phyloP scores from a whole-genome alignment of 92 coral and sea anemone genomes.

The Epizoanthus fatuus region DNA sequence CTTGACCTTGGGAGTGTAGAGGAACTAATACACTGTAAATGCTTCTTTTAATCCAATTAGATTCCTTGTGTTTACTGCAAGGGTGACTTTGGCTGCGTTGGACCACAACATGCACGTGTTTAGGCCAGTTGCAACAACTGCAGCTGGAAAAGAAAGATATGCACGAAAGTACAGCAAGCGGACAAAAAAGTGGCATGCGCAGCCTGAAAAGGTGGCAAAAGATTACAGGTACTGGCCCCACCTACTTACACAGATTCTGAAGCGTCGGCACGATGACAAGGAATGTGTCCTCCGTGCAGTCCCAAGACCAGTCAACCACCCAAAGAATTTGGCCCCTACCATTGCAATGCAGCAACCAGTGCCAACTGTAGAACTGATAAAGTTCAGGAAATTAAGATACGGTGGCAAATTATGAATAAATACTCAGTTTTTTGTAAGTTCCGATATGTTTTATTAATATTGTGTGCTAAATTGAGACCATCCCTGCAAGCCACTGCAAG shows the following conservation, averaged over 20 bases:
- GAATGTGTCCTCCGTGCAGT: not conserved
- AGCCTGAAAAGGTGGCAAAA: constrained; percentile 24
- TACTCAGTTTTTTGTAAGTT: too few species aligned
- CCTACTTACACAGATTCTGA: constrained; percentile 18
- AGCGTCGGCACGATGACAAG: constrained; percentile 17
- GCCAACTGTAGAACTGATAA: constrained; percentile 35
- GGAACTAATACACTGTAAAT: too few species aligned
- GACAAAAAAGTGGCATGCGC: constrained; percentile 39
- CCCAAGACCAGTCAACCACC: constrained; percentile 7
- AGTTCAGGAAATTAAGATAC: constrained; percentile 11
- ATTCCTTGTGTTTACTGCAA: not conserved
- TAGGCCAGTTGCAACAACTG: constrained; percentile 11
- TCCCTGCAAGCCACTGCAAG: too few species aligned
- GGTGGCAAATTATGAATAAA: too few species aligned
- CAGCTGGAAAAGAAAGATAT: constrained; percentile 12
- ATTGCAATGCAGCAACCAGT: constrained; percentile 45
- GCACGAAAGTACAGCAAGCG: constrained; percentile 29
- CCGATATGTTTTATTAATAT: too few species aligned
- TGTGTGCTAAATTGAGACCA: too few species aligned
- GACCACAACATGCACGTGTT: constrained; percentile 45
- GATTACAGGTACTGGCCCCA: constrained; percentile 33
- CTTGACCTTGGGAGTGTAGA: too few species aligned
- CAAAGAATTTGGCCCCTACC: constrained; percentile 46
- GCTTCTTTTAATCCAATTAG: too few species aligned
- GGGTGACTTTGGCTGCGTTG: constrained; percentile 12